phyloP scores from a whole-genome alignment of 2,888 invertebrate genomes.

The Thysanoteuthis rhombus region DNA sequence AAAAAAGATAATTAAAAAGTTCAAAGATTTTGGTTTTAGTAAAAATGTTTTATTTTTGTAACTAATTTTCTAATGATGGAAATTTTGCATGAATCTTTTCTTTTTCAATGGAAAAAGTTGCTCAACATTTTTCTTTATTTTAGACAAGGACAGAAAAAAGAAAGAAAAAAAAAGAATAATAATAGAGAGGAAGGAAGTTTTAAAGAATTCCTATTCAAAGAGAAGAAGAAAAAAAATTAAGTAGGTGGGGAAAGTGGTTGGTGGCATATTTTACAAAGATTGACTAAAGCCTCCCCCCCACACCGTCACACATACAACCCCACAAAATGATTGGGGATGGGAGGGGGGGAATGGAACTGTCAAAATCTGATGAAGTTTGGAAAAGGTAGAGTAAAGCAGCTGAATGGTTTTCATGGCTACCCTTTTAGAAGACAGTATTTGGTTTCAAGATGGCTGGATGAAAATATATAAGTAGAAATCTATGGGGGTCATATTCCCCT shows the following conservation, averaged over 20 bases:
- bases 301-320: too few relatives aligned
- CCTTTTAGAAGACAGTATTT: neutral
- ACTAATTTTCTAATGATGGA: neutral
- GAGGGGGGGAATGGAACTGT: neutral
- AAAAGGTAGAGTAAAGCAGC: neutral
- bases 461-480: neutral
- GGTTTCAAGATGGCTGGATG: neutral
- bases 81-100: neutral
- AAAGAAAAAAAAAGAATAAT: neutral
- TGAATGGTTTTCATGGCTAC: neutral
- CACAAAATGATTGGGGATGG: too few relatives aligned
- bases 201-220: neutral
- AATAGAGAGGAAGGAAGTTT: neutral
- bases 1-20: neutral
- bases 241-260: too few relatives aligned
- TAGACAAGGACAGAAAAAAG: neutral
- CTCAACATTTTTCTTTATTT: too few relatives aligned
- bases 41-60: conserved; percentile 12
- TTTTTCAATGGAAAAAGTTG: neutral
- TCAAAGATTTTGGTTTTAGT: neutral
- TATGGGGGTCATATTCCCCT: neutral
- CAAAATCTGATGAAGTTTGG: neutral
- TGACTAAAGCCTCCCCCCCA: too few relatives aligned
- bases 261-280: too few relatives aligned
- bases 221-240: neutral